A percentile compares a stretch with the other conserved stretches of the same genome.
phyloP scores from a whole-genome alignment of 2,797 vertebrate genomes.

The Cossypha niveicapilla region DNA sequence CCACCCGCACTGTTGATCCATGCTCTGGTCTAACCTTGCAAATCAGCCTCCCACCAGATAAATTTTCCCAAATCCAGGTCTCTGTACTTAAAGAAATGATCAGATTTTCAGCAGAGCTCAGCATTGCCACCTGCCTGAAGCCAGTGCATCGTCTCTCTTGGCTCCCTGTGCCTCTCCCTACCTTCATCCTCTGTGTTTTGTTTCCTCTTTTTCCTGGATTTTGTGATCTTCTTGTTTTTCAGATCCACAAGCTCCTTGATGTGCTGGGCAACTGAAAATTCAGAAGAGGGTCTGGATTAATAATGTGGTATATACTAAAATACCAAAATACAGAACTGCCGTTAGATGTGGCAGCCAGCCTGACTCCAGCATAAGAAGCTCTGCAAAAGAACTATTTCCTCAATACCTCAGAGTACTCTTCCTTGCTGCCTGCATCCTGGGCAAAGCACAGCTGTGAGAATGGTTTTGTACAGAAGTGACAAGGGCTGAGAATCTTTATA shows the following conservation, averaged over 20 bases:
- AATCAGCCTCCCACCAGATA: no score
- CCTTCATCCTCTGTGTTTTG: constrained; percentile 86
- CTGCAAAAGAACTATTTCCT: not conserved
- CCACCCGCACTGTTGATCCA: not conserved
- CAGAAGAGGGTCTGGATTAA: not conserved
- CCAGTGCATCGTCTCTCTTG: not conserved
- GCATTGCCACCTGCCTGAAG: not conserved
- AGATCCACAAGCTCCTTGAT: constrained; percentile 87
- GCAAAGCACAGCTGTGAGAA: not conserved
- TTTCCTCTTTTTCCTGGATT: constrained; percentile 91
- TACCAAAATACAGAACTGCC: not conserved
- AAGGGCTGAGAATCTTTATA: not conserved
- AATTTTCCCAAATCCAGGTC: not conserved
- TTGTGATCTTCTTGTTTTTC: constrained; percentile 89
- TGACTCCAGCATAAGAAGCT: not conserved
- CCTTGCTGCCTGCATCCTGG: not conserved
- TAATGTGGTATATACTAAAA: not conserved
- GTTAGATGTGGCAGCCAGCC: not conserved
- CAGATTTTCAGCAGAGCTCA: not conserved
- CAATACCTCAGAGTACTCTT: not conserved
- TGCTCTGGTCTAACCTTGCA: not conserved
- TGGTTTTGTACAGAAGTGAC: not conserved
- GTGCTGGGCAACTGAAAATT: constrained; percentile 82
- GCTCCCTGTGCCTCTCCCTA: constrained; percentile 10
- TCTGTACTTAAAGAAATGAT: not conserved